Conservation (phyloP, 2,113 vertebrate genomes). For the Heptranchias perlo region DNA sequence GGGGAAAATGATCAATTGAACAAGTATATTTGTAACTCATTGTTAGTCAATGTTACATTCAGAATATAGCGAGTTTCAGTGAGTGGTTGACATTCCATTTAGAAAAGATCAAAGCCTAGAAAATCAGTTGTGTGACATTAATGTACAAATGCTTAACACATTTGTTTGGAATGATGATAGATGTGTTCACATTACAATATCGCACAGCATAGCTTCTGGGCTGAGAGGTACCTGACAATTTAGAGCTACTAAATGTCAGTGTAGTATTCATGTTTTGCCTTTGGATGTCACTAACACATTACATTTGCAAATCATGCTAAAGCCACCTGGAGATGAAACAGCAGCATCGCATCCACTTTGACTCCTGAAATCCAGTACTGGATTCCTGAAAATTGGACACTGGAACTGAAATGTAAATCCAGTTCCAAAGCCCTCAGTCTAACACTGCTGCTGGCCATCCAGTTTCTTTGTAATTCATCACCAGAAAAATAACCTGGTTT, state of each 20-base stretch:
- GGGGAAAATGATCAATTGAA: not conserved
- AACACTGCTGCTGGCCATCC: not conserved
- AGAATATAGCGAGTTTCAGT: not conserved
- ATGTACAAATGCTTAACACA: not conserved
- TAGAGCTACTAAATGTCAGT: not conserved
- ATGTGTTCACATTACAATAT: not conserved
- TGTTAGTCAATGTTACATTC: not conserved
- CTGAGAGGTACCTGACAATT: not conserved
- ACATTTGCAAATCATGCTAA: not conserved
- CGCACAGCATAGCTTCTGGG: not conserved
- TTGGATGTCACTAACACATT: constrained; percentile 15
- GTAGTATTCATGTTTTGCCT: constrained; percentile 16
- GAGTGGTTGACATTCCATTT: not conserved
- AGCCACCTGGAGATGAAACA: not conserved
- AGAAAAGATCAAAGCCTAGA: not conserved
- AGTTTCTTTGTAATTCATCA: not conserved
- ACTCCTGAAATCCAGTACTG: not conserved
- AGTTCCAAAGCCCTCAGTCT: not conserved
- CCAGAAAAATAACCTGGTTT: not conserved
- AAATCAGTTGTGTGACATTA: not conserved
- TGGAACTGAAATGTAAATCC: not conserved
- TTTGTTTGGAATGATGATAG: not conserved
- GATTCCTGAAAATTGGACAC: not conserved
- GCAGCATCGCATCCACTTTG: not conserved
- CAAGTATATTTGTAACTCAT: not conserved